Evolutionary conservation across 2,888 invertebrate species (phyloP), one percentile per base, ranked within the genome.

Genomic region (Polylopha cassiicola): DNA sequence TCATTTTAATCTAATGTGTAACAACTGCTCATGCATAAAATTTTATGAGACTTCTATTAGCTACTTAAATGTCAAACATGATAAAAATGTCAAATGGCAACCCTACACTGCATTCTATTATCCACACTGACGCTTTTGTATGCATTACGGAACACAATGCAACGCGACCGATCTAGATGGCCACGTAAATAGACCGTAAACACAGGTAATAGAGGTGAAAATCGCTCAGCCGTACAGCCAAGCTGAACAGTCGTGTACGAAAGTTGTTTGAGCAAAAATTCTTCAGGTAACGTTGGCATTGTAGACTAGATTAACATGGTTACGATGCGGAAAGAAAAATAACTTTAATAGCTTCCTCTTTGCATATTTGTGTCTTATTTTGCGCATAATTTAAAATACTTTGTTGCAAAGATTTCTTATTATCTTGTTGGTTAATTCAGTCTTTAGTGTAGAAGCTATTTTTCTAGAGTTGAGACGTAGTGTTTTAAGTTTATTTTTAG

Each of bases 121-220:
- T 34, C 33, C 29, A 41, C 39, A 11, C 15, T 27, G 34, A 17
- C 29, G 34, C 39, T 30, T 39, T 41, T 41, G 39, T 41, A 30
- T 41, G 34, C 39, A 41, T 34, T 41, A 41, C 39, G 24, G 33
- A 34, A 34, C 29, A 29, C 37, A 21, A 36, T 16, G 23, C 29
- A 13, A 24, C 21, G 16, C 28, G 16, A 15, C 22, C 18, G 29
- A 15, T 7, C 18, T 15, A 18, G 4, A 6, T 18, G 7, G n/a
- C 13, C 23, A n/a, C 24, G 17, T 17, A 23, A 9, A 15, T 16
- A 22, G 11, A 6, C 39, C 24, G 22, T 29, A 18, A 2, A 3
- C 7, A 6, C 2, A 10, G 5, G 20, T 4, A 30, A 41, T 41
- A 41, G 3, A 7, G 16, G 8, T 11, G 18, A 16, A 10, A 29